These are phyloP conservation scores for Sterrhoptilus dennistouni DNA, from an alignment of 2,113 vertebrate species.

Conservation along the genomic window DNA sequence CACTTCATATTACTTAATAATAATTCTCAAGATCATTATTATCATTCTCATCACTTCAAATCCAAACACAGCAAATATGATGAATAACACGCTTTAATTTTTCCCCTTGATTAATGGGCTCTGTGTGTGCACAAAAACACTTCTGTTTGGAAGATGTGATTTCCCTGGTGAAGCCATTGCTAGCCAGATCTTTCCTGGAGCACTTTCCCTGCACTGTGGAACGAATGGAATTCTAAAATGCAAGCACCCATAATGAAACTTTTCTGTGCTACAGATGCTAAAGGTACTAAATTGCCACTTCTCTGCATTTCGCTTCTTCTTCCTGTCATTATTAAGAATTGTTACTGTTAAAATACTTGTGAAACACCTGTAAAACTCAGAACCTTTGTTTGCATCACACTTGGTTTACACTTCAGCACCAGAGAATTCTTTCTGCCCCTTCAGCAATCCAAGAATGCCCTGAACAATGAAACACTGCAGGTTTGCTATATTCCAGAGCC, in stretches of 20 bases:
- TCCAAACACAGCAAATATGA: slow-evolving; percentile 17
- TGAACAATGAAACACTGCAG: background rate
- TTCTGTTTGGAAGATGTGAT: background rate
- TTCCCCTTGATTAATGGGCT: background rate
- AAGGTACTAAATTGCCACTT: background rate
- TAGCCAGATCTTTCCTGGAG: background rate
- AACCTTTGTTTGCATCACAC: background rate
- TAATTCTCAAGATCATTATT: slow-evolving; percentile 18
- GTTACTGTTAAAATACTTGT: background rate
- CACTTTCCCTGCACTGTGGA: background rate
- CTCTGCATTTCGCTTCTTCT: background rate
- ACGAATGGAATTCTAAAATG: background rate
- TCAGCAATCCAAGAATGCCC: background rate
- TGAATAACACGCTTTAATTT: background rate
- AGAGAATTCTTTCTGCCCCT: background rate
- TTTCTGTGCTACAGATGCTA: background rate
- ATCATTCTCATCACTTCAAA: slow-evolving; percentile 18
- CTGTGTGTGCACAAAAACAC: background rate
- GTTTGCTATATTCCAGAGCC: background rate
- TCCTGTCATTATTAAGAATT: background rate
- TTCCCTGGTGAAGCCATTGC: background rate
- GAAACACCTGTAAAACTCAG: background rate
- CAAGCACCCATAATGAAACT: background rate
- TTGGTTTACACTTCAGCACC: background rate
- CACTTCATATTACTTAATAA: slow-evolving; percentile 30